Evolutionary conservation across 2,888 invertebrate species (phyloP).

Genomic region (Coronaproctus castanopsis): DNA sequence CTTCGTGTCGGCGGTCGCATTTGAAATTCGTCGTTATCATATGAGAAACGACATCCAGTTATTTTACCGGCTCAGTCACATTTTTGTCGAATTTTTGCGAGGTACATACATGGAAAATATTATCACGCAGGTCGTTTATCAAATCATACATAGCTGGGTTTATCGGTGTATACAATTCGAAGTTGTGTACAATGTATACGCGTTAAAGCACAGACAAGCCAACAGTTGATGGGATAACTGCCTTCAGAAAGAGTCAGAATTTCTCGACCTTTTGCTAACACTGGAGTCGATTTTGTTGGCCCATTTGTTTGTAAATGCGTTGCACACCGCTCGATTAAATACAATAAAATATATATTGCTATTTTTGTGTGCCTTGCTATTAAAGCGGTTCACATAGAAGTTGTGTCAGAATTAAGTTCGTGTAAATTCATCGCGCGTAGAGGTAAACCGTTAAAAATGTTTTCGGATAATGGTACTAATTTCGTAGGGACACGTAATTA

Average conservation of each 20-base stretch:
- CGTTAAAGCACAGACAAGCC: neutral
- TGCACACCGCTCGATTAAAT: neutral
- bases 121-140: slow-evolving; percentile 16
- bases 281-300: slow-evolving; percentile 7
- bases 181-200: slow-evolving; percentile 1
- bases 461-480: too few species aligned
- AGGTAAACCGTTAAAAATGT: too few species aligned
- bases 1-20: slow-evolving; percentile 18
- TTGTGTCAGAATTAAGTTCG: neutral
- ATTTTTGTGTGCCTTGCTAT: slow-evolving; percentile 7
- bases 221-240: slow-evolving; percentile 6
- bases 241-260: neutral
- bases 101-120: slow-evolving; percentile 11
- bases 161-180: neutral
- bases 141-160: neutral
- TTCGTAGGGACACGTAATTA: too few species aligned
- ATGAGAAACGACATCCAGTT: slow-evolving; percentile 15
- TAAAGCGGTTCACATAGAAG: slow-evolving; percentile 5
- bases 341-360: slow-evolving; percentile 1
- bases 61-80: slow-evolving; percentile 15
- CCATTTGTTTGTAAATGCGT: slow-evolving; percentile 1
- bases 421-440: too few species aligned
- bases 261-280: neutral
- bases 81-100: slow-evolving; percentile 13
- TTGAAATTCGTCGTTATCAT: slow-evolving; percentile 5